These are phyloP conservation scores for Orgyia antiqua DNA, from an alignment of 2,888 invertebrate genomes.

Conservation along the genomic window DNA sequence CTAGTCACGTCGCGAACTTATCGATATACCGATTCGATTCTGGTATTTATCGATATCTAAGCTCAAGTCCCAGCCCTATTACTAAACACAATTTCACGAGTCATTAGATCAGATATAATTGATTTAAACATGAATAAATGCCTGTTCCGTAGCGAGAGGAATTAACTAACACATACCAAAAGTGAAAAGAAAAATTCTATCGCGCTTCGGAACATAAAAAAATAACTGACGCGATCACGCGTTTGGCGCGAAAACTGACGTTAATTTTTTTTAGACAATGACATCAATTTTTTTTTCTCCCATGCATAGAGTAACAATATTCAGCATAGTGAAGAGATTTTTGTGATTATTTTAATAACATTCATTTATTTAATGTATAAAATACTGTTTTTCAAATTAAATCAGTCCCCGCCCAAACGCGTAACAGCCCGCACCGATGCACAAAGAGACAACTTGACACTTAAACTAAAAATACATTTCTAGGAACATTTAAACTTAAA, in stretches of 20 bases:
- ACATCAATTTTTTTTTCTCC: no score
- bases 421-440: slow-evolving; percentile 19
- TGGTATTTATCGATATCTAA: slow-evolving; percentile 12
- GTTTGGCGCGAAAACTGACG: slow-evolving; percentile 8
- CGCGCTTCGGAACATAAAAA: slow-evolving; percentile 32
- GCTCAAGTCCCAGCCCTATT: slow-evolving; percentile 14
- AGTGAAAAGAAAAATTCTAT: slow-evolving; percentile 28
- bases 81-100: slow-evolving; percentile 27
- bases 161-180: slow-evolving; percentile 16
- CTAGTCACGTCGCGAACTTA: slow-evolving; percentile 28
- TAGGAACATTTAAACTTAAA: slow-evolving; percentile 74
- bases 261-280: no score
- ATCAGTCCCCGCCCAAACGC: slow-evolving; percentile 15
- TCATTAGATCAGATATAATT: slow-evolving; percentile 27
- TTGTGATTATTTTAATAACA: no score
- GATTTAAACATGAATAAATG: slow-evolving; percentile 59
- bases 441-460: slow-evolving; percentile 12
- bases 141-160: slow-evolving; percentile 43
- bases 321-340: no score
- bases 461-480: slow-evolving; percentile 56
- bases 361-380: no score
- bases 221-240: slow-evolving; percentile 14
- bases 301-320: no score
- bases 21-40: slow-evolving; percentile 10
- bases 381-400: no score